These are phyloP conservation scores for Pecten maximus DNA, from an alignment of 2,888 invertebrate species.

Conservation along the genomic window DNA sequence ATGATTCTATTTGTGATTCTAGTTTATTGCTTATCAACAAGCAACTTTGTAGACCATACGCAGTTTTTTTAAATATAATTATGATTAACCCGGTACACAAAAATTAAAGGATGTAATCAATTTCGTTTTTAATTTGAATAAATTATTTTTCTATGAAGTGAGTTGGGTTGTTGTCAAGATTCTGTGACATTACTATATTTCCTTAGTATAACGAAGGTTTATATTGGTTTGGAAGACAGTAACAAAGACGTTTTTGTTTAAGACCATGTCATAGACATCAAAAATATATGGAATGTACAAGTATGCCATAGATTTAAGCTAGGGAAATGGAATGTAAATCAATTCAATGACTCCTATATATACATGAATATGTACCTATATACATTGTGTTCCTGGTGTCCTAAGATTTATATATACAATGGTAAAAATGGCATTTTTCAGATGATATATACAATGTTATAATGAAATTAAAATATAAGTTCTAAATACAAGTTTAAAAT, in stretches of 20 bases:
- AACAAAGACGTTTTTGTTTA: background rate
- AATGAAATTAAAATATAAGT: background rate
- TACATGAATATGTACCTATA: background rate
- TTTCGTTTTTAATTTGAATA: too few species aligned
- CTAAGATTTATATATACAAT: background rate
- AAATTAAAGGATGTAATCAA: too few species aligned
- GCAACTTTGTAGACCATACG: too few species aligned
- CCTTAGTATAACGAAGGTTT: too few species aligned
- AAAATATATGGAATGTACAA: background rate
- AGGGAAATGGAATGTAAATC: background rate
- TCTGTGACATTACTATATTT: too few species aligned
- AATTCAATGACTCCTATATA: background rate
- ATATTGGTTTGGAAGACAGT: background rate
- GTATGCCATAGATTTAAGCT: background rate
- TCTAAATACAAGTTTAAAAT: background rate
- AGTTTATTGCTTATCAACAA: too few species aligned
- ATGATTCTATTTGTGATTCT: too few species aligned
- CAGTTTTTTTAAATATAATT: too few species aligned
- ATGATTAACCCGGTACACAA: too few species aligned
- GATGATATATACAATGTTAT: slow-evolving; percentile 3
- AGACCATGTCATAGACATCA: background rate
- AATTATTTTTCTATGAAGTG: too few species aligned
- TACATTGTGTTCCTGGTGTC: background rate
- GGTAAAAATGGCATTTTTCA: background rate
- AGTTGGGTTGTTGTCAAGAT: too few species aligned